phyloP scores from a whole-genome alignment of 2,113 vertebrate species.

The Leptobrachium leishanense region DNA sequence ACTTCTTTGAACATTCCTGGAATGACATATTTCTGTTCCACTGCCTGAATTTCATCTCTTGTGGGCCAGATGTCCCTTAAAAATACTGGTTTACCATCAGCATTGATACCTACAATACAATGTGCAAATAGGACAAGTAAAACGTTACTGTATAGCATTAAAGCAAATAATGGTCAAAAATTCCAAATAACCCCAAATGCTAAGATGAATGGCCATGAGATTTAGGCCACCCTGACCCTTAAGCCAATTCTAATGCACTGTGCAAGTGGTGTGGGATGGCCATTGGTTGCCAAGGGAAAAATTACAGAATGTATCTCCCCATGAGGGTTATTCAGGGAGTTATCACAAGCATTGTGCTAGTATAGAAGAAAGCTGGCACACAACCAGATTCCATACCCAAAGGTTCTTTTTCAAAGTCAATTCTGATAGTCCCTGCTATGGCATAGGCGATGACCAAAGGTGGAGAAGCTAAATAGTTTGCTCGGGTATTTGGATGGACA shows the following conservation, averaged over 20 bases:
- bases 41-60: conserved; percentile 87
- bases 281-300: too few relatives aligned
- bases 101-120: conserved; percentile 68
- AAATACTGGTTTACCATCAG: conserved; percentile 79
- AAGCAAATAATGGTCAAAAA: too few relatives aligned
- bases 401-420: conserved; percentile 89
- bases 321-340: too few relatives aligned
- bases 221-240: too few relatives aligned
- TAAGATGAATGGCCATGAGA: too few relatives aligned
- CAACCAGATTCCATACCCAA: conserved; percentile 69
- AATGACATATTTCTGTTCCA: conserved; percentile 87
- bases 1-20: conserved; percentile 98
- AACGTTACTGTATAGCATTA: neutral
- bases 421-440: conserved; percentile 86
- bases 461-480: conserved; percentile 93
- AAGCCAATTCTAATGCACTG: too few relatives aligned
- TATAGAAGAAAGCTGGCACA: too few relatives aligned
- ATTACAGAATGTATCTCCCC: too few relatives aligned
- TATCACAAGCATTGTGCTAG: too few relatives aligned
- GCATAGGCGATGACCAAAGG: conserved; percentile 93
- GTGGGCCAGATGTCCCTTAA: conserved; percentile 94
- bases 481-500: conserved; percentile 93
- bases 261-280: too few relatives aligned
- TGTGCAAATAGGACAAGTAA: neutral
- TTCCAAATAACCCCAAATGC: too few relatives aligned